Evolutionary conservation across 2,888 invertebrate species (phyloP).

Genomic region (Chaetoderma sp.): DNA sequence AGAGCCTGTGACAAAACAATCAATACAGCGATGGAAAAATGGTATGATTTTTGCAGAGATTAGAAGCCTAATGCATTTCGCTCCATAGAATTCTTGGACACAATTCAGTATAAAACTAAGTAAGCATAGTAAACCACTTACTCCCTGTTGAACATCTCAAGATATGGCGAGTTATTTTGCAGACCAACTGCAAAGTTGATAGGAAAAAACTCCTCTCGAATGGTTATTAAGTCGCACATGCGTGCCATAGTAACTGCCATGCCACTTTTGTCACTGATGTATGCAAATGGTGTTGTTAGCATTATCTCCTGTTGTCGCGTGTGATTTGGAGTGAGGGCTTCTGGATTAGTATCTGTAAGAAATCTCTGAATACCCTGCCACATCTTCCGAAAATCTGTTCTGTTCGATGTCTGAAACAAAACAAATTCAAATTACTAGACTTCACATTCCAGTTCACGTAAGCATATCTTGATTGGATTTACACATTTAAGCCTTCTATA

Average conservation of each 20-base stretch:
- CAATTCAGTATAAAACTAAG: too few species aligned
- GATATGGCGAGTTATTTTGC: conserved; percentile 52
- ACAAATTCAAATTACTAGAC: too few species aligned
- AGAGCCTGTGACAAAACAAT: too few species aligned
- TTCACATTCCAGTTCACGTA: too few species aligned
- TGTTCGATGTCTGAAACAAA: conserved; percentile 13
- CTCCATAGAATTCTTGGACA: too few species aligned
- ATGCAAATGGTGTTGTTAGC: conserved; percentile 29
- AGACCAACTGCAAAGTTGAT: conserved; percentile 53
- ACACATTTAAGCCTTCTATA: too few species aligned
- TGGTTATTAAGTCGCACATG: conserved; percentile 52
- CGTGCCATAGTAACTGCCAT: conserved; percentile 43
- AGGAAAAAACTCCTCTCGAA: conserved; percentile 49
- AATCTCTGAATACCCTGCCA: conserved; percentile 8
- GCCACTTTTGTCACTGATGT: conserved; percentile 45
- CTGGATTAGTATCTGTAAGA: background rate
- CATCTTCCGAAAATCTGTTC: background rate
- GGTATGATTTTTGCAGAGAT: too few species aligned
- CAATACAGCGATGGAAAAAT: too few species aligned
- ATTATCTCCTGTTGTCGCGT: conserved; percentile 4
- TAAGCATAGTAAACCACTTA: conserved; percentile 46
- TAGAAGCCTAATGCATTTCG: too few species aligned
- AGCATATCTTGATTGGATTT: too few species aligned
- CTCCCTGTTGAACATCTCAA: conserved; percentile 49
- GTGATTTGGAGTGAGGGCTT: background rate